These are phyloP conservation scores for Lordiphosa stackelbergi DNA, from an alignment of 1,140 invertebrate species.

Conservation along the genomic window DNA sequence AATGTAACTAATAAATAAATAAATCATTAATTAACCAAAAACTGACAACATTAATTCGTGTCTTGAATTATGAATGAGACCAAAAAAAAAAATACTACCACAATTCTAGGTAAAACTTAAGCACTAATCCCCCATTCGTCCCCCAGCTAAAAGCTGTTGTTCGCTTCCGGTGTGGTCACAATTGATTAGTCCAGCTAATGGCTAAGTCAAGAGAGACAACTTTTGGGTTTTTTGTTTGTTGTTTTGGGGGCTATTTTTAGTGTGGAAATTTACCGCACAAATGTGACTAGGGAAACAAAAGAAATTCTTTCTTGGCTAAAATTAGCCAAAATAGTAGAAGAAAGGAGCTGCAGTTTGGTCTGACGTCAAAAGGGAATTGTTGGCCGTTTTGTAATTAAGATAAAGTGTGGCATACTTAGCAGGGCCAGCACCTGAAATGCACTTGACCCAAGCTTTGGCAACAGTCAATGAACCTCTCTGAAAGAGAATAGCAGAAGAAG, in stretches of 20 bases:
- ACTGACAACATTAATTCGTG: too few relatives aligned
- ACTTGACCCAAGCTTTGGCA: conserved; percentile 26
- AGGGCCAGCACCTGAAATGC: conserved; percentile 13
- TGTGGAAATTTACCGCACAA: conserved; percentile 28
- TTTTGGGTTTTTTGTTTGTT: conserved; percentile 2
- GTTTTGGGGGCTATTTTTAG: conserved; percentile 38
- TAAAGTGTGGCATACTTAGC: conserved; percentile 53
- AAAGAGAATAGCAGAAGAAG: not conserved
- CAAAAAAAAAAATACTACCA: too few relatives aligned
- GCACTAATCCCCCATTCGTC: too few relatives aligned
- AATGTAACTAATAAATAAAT: too few relatives aligned
- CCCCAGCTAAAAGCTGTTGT: conserved; percentile 11
- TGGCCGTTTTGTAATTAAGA: conserved; percentile 54
- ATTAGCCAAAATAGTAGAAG: conserved; percentile 36
- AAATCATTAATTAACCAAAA: too few relatives aligned
- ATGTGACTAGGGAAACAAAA: conserved; percentile 13
- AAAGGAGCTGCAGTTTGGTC: conserved; percentile 28
- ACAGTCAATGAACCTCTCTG: conserved; percentile 61
- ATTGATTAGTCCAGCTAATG: conserved; percentile 34
- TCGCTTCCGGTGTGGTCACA: conserved; percentile 33
- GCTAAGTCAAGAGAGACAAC: conserved; percentile 31
- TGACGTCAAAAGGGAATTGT: conserved; percentile 51
- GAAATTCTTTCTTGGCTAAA: conserved; percentile 40
- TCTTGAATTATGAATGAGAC: too few relatives aligned
- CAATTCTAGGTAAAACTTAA: too few relatives aligned